Evolutionary conservation across 1,140 invertebrate genomes (phyloP), one percentile per base, ranked within the genome.

Genomic region (Acyrthosiphon pisum): DNA sequence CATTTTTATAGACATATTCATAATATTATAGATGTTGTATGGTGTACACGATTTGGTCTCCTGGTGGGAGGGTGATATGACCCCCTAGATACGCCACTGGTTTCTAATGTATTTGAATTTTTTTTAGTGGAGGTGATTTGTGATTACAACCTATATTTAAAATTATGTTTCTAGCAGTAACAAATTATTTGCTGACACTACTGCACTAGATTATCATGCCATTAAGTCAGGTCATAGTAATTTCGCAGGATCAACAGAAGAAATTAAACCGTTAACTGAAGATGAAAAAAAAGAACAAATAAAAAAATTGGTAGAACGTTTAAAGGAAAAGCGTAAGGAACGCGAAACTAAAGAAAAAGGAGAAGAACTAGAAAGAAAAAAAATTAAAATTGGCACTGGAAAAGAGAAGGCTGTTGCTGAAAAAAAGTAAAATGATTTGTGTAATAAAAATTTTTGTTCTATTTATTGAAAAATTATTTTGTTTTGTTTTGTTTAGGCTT

Each of bases 171-270:
- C 76, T 83, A 95, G 94, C 46, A 99, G 98, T 95, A 97, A 97
- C 26, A 99, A 98, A 95, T 95, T 99, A 46, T 97, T 99, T 93
- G 96, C 96, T 94, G 96, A 96, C 94, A 96, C 96, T 94, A 95
- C 96, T 35, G 98, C 98, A 95, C 97, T 98, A 35, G 98, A 99
- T 95, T 98, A 97, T 94, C 99, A 99, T 96, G 98, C 98, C 6
- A 97, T 97, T 2, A 98, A 99, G 95, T 97, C 98, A 9, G 97
- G 97, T 89, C 99, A 99, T 95, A 97, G 97, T 94, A 97, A 97
- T 95, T 99, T 99, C 95, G 98, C 98, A 2, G 98, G 99, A 95
- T 99, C 98, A 8, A 97, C 97, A 0, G 98, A 99, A 95, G 98
- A 99, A 94, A 98, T 99, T 94, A 98, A 98, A 95, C 97, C 98